phyloP scores from a whole-genome alignment of 1,140 invertebrate genomes.

The Ostrea edulis region DNA sequence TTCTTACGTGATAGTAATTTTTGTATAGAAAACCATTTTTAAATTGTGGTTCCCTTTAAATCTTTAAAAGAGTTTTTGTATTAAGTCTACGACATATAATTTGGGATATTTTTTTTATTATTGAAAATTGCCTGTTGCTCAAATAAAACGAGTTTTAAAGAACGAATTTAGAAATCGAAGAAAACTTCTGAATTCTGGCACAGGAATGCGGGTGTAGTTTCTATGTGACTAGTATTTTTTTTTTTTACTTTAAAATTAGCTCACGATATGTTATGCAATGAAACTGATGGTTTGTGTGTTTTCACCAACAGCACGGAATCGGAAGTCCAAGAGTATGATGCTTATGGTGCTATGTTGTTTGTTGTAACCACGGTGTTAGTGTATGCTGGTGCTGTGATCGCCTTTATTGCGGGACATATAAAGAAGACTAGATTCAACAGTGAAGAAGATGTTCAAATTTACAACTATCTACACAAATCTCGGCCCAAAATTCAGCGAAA shows the following conservation, averaged over 20 bases:
- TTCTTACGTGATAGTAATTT: not conserved
- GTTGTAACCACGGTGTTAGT: slow-evolving; percentile 52
- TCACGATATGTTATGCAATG: slow-evolving; percentile 14
- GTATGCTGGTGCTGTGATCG: slow-evolving; percentile 54
- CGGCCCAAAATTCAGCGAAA: not conserved
- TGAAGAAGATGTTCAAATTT: slow-evolving; percentile 54
- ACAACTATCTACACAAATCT: slow-evolving; percentile 43
- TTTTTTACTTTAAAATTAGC: not conserved
- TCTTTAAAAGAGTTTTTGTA: not conserved
- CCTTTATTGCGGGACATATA: slow-evolving; percentile 59
- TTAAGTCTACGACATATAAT: not conserved
- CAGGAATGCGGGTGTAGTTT: not conserved
- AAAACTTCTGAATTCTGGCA: not conserved
- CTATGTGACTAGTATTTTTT: not conserved
- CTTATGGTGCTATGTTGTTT: slow-evolving; percentile 55
- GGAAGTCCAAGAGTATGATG: not conserved
- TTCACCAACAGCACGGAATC: not conserved
- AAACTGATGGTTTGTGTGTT: not conserved
- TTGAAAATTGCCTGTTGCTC: not conserved
- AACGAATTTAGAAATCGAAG: not conserved
- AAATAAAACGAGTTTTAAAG: not conserved
- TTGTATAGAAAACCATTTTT: not conserved
- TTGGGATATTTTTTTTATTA: not conserved
- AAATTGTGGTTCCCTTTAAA: not conserved
- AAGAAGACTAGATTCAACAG: slow-evolving; percentile 39